phyloP scores from a whole-genome alignment of 2,797 vertebrate species.

The Meda fulgida region DNA sequence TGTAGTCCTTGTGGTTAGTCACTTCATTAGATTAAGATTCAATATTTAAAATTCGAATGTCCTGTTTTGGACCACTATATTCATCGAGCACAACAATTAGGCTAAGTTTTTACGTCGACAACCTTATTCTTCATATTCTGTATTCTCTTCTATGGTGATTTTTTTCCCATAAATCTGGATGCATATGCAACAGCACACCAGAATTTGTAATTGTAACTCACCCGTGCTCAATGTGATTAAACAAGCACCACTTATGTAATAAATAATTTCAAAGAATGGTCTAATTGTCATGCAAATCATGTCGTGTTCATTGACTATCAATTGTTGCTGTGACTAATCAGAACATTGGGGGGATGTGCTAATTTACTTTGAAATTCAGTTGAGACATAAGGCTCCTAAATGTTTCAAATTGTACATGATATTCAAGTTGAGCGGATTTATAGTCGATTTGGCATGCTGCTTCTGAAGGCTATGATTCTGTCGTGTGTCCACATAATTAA shows the following conservation, averaged over 20 bases:
- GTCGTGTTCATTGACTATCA: neutral
- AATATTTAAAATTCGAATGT: neutral
- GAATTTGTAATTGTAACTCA: neutral
- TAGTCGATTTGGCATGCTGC: neutral
- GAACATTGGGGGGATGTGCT: neutral
- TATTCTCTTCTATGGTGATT: neutral
- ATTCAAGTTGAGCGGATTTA: conserved; percentile 25
- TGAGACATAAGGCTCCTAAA: neutral
- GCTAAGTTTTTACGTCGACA: neutral
- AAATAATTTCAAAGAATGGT: conserved; percentile 13
- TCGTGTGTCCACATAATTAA: neutral
- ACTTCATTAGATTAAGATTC: neutral
- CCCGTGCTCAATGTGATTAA: neutral
- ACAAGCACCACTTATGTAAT: conserved; percentile 9
- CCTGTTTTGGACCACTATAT: neutral
- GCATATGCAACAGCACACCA: neutral
- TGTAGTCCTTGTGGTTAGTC: neutral
- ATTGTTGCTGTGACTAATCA: conserved; percentile 27
- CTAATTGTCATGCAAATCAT: conserved; percentile 38
- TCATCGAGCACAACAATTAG: neutral
- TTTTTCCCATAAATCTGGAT: neutral
- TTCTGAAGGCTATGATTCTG: neutral
- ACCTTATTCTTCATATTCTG: too few species aligned
- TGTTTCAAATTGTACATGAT: neutral
- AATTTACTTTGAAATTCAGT: conserved; percentile 1